phyloP scores from a whole-genome alignment of 2,797 vertebrate genomes.

The Pygocentrus nattereri region DNA sequence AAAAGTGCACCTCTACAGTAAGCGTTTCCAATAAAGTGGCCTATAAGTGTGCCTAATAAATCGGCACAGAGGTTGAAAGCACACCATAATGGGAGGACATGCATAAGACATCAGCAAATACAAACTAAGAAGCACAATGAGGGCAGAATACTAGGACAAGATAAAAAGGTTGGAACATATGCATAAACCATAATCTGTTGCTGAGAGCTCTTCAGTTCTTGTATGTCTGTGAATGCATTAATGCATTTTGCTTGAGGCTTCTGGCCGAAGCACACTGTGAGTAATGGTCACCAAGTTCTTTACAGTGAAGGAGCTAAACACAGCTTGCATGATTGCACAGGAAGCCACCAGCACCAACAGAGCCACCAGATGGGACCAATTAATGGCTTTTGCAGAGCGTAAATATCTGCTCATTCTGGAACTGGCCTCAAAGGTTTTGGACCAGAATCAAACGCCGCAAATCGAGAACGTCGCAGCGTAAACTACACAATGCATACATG shows the following conservation, averaged over 20 bases:
- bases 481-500: background rate
- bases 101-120: background rate
- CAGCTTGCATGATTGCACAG: slow-evolving; percentile 12
- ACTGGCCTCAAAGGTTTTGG: background rate
- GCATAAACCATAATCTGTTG: background rate
- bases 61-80: background rate
- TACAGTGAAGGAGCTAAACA: slow-evolving; percentile 3
- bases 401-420: background rate
- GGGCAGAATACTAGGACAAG: background rate
- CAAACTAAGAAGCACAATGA: background rate
- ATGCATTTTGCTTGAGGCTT: background rate
- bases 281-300: background rate
- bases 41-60: background rate
- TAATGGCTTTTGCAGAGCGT: slow-evolving; percentile 4
- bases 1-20: background rate
- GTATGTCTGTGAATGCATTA: background rate
- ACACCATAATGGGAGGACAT: background rate
- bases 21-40: background rate
- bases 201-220: background rate
- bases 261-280: background rate
- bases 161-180: background rate
- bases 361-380: slow-evolving; percentile 20
- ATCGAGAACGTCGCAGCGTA: background rate
- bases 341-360: background rate
- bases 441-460: background rate